Evolutionary conservation across 1,140 invertebrate genomes (phyloP).

Genomic region (Halesus radiatus): DNA sequence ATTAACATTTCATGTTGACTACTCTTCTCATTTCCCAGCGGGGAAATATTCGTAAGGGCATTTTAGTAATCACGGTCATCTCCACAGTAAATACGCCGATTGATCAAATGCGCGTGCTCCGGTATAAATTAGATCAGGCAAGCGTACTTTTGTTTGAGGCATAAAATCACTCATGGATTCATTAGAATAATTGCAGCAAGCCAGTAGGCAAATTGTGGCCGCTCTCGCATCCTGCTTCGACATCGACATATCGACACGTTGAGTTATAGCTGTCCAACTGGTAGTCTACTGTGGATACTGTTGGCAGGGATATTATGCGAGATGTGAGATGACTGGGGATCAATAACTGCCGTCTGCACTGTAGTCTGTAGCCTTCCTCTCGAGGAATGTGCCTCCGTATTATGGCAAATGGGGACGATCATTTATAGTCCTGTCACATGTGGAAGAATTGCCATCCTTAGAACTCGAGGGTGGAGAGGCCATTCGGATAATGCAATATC

Average conservation of each 20-base stretch:
- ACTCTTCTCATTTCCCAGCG: too few species aligned
- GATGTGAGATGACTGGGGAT: neutral
- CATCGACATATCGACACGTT: neutral
- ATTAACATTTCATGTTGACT: too few species aligned
- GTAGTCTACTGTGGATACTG: too few species aligned
- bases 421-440: neutral
- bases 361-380: neutral
- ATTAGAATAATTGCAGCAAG: conserved; percentile 6
- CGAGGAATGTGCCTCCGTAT: neutral
- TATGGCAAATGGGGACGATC: conserved; percentile 13
- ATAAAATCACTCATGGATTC: neutral
- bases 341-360: too few species aligned
- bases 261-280: neutral
- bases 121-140: neutral
- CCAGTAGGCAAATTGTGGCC: conserved; percentile 18
- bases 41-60: too few species aligned
- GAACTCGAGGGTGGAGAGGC: neutral
- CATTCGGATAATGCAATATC: neutral
- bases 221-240: neutral
- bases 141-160: too few species aligned
- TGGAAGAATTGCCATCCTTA: neutral
- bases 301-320: neutral
- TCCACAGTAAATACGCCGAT: neutral
- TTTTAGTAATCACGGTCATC: neutral
- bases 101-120: neutral